Conservation (phyloP, 2,113 vertebrate species). For the Ageneiosus marmoratus region DNA sequence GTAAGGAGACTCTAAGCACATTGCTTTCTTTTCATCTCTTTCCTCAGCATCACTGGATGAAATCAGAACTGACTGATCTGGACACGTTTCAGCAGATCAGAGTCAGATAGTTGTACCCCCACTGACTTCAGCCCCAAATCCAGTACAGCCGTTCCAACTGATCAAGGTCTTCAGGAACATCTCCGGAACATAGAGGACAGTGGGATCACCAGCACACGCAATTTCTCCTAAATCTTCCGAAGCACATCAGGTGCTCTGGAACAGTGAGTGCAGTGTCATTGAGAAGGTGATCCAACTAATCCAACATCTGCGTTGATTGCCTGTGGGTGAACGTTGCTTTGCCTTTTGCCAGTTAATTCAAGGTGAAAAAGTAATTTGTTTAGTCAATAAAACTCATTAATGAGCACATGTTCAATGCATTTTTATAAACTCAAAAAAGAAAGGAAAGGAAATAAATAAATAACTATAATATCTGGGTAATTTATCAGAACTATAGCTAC, state of each 20-base stretch:
- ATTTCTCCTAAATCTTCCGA: background rate
- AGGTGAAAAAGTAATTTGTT: conserved; percentile 14
- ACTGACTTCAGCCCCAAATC: background rate
- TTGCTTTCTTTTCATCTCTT: conserved; percentile 15
- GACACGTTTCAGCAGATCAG: conserved; percentile 9
- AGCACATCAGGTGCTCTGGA: background rate
- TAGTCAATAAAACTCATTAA: conserved; percentile 7
- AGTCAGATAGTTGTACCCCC: background rate
- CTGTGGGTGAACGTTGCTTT: background rate
- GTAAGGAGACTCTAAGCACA: background rate
- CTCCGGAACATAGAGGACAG: background rate
- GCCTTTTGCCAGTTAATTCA: background rate
- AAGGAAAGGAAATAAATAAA: background rate
- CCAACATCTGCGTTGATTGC: conserved; percentile 5
- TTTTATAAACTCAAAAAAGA: background rate
- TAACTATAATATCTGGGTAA: background rate
- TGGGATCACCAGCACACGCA: background rate
- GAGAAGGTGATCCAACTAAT: background rate
- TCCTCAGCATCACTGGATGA: background rate
- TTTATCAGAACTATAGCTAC: background rate
- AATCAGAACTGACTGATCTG: background rate
- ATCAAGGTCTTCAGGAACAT: conserved; percentile 29
- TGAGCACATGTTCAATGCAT: background rate
- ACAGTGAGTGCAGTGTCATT: background rate
- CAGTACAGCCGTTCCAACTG: background rate